Conservation (phyloP, 2,113 vertebrate genomes). For the Cavia aperea region DNA sequence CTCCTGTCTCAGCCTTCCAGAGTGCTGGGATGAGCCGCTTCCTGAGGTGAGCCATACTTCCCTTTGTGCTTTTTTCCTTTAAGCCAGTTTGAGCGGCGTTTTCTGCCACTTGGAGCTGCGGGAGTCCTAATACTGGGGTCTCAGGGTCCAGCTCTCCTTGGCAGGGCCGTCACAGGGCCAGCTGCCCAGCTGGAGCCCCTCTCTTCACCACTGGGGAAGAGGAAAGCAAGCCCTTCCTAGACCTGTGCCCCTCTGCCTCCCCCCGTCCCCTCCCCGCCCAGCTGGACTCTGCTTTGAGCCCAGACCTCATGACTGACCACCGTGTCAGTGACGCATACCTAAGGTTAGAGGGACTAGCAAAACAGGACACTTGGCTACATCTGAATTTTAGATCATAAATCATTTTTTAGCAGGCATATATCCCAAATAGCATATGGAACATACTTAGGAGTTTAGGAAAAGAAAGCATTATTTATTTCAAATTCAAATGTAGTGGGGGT, state of each 20-base stretch:
- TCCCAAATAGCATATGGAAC: not conserved
- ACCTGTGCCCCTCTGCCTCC: not conserved
- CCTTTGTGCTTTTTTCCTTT: not conserved
- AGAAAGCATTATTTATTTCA: not conserved
- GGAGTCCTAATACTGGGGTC: not conserved
- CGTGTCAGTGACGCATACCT: too few species aligned
- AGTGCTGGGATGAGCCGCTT: not conserved
- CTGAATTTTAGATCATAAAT: not conserved
- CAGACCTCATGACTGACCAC: rapidly evolving
- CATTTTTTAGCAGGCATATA: not conserved
- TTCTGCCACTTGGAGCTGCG: not conserved
- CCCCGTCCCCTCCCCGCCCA: not conserved
- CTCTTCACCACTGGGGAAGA: not conserved
- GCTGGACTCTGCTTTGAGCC: too few species aligned
- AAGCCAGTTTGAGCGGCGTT: not conserved
- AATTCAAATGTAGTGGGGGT: not conserved
- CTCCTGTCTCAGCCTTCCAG: not conserved
- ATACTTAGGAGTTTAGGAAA: not conserved
- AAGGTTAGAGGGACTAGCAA: not conserved
- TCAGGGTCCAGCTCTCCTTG: not conserved
- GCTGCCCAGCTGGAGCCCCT: not conserved
- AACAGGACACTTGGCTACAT: not conserved
- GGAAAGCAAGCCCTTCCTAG: not conserved
- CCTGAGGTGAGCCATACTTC: not conserved
- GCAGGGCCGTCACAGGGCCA: not conserved